These are phyloP conservation scores for Pogonomyrmex californicus DNA, from an alignment of 1,140 invertebrate genomes.

Conservation along the genomic window DNA sequence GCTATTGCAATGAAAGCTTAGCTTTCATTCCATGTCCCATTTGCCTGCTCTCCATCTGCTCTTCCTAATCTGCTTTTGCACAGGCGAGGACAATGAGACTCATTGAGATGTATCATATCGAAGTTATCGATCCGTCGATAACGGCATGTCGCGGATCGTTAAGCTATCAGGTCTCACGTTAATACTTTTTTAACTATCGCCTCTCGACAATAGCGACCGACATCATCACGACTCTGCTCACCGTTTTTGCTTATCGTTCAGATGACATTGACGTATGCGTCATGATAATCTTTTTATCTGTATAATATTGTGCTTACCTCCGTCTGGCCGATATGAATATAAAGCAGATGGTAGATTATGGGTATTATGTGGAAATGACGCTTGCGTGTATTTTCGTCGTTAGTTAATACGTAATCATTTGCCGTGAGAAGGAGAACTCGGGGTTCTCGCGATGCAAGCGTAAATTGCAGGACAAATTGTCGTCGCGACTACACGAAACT, in stretches of 20 bases:
- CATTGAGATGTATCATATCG: slow-evolving; percentile 54
- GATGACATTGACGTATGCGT: slow-evolving; percentile 40
- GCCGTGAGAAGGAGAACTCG: slow-evolving; percentile 11
- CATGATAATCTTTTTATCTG: slow-evolving; percentile 34
- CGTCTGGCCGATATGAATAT: slow-evolving; percentile 13
- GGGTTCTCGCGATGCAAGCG: slow-evolving; percentile 12
- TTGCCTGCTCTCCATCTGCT: slow-evolving; percentile 30
- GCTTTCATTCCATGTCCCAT: slow-evolving; percentile 10
- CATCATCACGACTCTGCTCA: neutral
- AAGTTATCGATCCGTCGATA: slow-evolving; percentile 54
- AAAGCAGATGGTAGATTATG: slow-evolving; percentile 15
- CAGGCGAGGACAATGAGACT: slow-evolving; percentile 48
- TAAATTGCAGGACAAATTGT: slow-evolving; percentile 38
- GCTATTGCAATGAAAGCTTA: slow-evolving; percentile 55
- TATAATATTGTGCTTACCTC: neutral
- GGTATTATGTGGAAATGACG: slow-evolving; percentile 19
- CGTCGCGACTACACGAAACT: slow-evolving; percentile 13
- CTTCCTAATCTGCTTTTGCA: slow-evolving; percentile 40
- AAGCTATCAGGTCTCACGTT: neutral
- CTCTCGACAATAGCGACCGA: neutral
- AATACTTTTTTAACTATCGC: slow-evolving; percentile 37
- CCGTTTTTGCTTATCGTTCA: neutral
- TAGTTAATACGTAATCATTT: slow-evolving; percentile 57
- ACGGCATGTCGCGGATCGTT: slow-evolving; percentile 10
- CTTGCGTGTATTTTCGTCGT: slow-evolving; percentile 51